phyloP scores from a whole-genome alignment of 2,113 vertebrate species.

The Grus americana region DNA sequence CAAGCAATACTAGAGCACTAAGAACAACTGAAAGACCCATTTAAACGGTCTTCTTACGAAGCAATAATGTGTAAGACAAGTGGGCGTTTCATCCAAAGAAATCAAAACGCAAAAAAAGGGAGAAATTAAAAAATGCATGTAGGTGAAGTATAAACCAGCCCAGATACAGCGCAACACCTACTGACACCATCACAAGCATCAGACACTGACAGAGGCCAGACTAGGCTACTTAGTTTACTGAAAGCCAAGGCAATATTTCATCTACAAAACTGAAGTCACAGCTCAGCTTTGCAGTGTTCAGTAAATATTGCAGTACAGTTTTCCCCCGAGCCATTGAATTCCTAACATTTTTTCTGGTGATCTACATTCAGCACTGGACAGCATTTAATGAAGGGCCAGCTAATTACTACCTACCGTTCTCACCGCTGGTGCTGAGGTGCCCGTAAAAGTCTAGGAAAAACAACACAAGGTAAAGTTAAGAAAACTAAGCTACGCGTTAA shows the following conservation, averaged over 20 bases:
- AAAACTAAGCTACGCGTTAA: slow-evolving; percentile 2
- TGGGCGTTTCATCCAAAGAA: neutral
- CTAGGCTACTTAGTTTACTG: neutral
- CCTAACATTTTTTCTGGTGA: slow-evolving; percentile 28
- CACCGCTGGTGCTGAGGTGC: slow-evolving; percentile 36
- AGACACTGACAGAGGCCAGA: neutral
- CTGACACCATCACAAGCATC: neutral
- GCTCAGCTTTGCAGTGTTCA: neutral
- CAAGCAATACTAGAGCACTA: neutral
- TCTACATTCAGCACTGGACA: slow-evolving; percentile 42
- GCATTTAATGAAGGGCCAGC: slow-evolving; percentile 31
- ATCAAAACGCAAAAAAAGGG: neutral
- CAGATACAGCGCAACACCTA: neutral
- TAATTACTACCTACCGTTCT: slow-evolving; percentile 67
- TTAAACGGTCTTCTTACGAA: neutral
- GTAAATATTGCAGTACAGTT: neutral
- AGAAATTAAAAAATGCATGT: neutral
- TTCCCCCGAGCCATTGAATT: slow-evolving; percentile 22
- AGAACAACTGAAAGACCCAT: neutral
- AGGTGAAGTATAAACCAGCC: neutral
- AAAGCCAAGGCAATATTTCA: neutral
- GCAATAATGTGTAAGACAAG: neutral
- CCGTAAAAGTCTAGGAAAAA: slow-evolving; percentile 62
- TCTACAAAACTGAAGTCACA: neutral
- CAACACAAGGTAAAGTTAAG: slow-evolving; percentile 54